phyloP scores from a whole-genome alignment of 2,113 vertebrate genomes.

The Enhydra lutris region DNA sequence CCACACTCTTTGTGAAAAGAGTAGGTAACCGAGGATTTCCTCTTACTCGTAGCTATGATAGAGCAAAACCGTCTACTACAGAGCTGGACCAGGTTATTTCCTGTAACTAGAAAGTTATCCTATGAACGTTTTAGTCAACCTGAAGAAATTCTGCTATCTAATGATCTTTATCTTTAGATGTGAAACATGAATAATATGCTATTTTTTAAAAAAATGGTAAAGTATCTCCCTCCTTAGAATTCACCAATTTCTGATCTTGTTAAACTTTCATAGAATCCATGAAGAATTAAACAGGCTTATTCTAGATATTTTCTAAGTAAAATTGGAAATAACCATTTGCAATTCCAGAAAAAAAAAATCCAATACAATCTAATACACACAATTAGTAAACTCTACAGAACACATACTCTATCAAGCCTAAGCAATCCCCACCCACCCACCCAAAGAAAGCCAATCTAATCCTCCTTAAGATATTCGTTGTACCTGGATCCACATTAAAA shows the following conservation, averaged over 20 bases:
- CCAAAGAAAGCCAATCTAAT: background rate
- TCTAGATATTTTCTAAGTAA: slow-evolving; percentile 1
- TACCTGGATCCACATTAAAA: background rate
- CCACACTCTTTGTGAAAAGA: background rate
- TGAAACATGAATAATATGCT: background rate
- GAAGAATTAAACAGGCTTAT: slow-evolving; percentile 20
- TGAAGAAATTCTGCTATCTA: background rate
- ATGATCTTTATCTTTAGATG: background rate
- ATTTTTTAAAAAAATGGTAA: slow-evolving; percentile 29
- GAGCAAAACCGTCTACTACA: background rate
- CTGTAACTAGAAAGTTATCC: background rate
- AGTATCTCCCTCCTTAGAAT: background rate
- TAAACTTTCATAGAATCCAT: background rate
- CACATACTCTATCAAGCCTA: background rate
- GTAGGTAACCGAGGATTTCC: background rate
- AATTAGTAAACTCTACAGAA: slow-evolving; percentile 30
- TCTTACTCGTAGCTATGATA: background rate
- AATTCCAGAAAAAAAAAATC: background rate
- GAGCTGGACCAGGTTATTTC: background rate
- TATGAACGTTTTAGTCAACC: background rate
- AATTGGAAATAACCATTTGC: slow-evolving; percentile 20
- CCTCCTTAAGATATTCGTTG: background rate
- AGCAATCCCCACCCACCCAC: background rate
- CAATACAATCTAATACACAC: background rate
- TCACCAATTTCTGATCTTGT: slow-evolving; percentile 4